Evolutionary conservation across 2,888 invertebrate species (phyloP), one percentile per base, ranked within the genome.

Genomic region (Ichneumoninae sp.): DNA sequence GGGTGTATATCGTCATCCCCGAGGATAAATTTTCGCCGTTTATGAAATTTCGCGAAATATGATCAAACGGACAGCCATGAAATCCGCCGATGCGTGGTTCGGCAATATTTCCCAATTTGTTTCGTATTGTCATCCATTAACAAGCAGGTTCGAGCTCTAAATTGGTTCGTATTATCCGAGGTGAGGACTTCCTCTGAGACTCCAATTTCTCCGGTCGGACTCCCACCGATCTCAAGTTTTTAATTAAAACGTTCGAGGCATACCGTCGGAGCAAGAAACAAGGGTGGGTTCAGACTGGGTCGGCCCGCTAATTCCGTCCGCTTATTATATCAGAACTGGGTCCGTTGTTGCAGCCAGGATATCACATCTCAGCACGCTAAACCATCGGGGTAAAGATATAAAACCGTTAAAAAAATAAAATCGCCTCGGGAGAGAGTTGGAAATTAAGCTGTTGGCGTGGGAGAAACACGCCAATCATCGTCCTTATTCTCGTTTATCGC

Each of bases 211-310:
- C 16, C 10, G 60, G 22, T 16, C 16, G 5, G 22, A 57, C 10
- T 26, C 26, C 30, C 74, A 47, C 44, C 62, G 44, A 62, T 60
- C 5, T 30, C 70, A 79, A 77, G 78, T 71, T 76, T 85, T 85
- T 83, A 83, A 86, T 86, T 86, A 83, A 86, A 83, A 83, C 78
- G 71, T 82, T 60, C 57, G 26, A 44, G 10, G 54, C 68, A 2
- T n/a, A 4, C 62, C 16, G 22, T 62, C 19, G 40, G 36, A 40
- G 50, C 50, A 62, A 44, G 60, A 47, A 65, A 65, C 33, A 26
- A 26, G 8, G 57, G 57, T 50, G 30, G 33, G 19, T 44, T 10
- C n/a, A n/a, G 62, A 30, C 62, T 3, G 13, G 57, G 52, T 30
- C 66, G 66, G 71, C 10, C 13, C 22, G 57, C 66, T 76, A 77